Percentiles rank a stretch among this genome's conserved stretches.
These are phyloP conservation scores for Heliconius congener DNA, from an alignment of 1,140 invertebrate genomes.

Conservation along the genomic window DNA sequence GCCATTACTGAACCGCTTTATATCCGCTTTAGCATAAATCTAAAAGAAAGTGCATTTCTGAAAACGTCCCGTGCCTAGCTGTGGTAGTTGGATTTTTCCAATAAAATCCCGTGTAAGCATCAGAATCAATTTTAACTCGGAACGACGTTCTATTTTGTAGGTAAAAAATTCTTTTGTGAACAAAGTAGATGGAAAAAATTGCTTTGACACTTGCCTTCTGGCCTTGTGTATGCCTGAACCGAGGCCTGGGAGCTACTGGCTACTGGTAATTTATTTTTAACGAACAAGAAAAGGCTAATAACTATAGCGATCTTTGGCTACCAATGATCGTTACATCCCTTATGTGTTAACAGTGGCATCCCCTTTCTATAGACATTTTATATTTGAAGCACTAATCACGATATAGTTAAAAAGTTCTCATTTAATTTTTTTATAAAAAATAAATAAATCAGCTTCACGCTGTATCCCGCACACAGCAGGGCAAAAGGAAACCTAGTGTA, in stretches of 20 bases:
- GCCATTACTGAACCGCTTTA: constrained; percentile 27
- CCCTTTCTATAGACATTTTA: constrained; percentile 20
- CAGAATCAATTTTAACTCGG: constrained; percentile 46
- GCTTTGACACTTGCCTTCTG: constrained; percentile 40
- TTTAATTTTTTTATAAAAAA: too few relatives aligned
- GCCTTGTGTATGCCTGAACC: constrained; percentile 5
- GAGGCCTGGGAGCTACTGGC: not conserved
- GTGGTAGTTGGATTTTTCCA: constrained; percentile 41
- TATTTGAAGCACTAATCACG: constrained; percentile 14
- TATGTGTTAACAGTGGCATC: constrained; percentile 34
- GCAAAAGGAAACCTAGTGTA: too few relatives aligned
- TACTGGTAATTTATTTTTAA: constrained; percentile 26
- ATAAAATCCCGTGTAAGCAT: constrained; percentile 46
- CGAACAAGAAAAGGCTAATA: constrained; percentile 25
- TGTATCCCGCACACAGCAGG: too few relatives aligned
- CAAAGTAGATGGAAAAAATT: constrained; percentile 42
- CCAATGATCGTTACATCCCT: constrained; percentile 37
- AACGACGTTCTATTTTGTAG: constrained; percentile 38
- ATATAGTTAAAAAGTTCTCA: too few relatives aligned
- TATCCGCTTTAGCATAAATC: constrained; percentile 38
- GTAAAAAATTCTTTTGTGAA: constrained; percentile 44
- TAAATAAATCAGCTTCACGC: too few relatives aligned
- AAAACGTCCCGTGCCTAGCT: constrained; percentile 40
- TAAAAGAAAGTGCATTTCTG: constrained; percentile 34
- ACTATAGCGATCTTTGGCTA: constrained; percentile 29